Base-by-base conservation (phyloP, 1,140 invertebrate species). In the Drosophila murphyi region DNA sequence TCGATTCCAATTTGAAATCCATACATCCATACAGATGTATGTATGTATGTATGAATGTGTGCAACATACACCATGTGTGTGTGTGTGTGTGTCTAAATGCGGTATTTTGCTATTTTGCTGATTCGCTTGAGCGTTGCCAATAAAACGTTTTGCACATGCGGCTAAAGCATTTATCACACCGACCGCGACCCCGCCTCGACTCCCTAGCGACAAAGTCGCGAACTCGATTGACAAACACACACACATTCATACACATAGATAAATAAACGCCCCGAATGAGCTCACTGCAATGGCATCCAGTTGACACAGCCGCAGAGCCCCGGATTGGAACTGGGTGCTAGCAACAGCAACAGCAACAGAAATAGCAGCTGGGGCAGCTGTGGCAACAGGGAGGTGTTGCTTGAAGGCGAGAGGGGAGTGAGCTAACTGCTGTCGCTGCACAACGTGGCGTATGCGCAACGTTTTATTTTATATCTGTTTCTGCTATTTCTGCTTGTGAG, bases 281-380 rank as follows among this genome's bases (percentile, higher is more conserved):
- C 82, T 87, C 82, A 87, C 80, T 88, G 83, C 85, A 89, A 68
- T 83, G 83, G 83, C 85, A 88, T 88, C 80, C 85, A 80, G 80
- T 88, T 80, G 80, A 72, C 71, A 87, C 57, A 76, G 74, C 32
- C 41, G 39, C 52, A 78, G 50, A 63, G 64, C 20, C 43, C 45
- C 45, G 57, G 57, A 60, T 48, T 60, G 43, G 31, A 48, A 45
- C 56, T 57, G 55, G 29, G 28, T 57, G 55, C 55, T 29, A 45
- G 12, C 12, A 50, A 31, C 47, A 50, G 5, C 28, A 50, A 10
- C 47, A 50, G n/a, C 48, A 50, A 32, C 48, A 50, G 5, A 29
- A 34, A 7, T n/a, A 47, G 41, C 7, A 34, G 55, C 20, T 20
- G 20, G 20, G 20, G 20, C 28, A 5, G 63, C 32, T 35, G 63